Evolutionary conservation across 2,113 vertebrate species (phyloP).

Genomic region (Caracal caracal): DNA sequence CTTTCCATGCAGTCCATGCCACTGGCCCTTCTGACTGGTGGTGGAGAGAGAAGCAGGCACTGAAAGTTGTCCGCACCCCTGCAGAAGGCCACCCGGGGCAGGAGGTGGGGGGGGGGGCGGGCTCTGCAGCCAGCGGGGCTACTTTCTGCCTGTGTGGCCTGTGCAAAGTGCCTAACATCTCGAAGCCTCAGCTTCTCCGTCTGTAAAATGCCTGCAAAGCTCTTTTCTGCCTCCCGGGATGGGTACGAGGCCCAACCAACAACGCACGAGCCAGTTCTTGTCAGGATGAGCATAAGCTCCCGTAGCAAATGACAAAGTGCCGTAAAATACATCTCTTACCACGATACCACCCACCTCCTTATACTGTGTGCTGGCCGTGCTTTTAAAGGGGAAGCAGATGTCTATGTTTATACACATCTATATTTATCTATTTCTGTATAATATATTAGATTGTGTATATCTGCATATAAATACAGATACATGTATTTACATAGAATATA

Average conservation of each 20-base stretch:
- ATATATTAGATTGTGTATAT: background rate
- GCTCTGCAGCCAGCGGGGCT: background rate
- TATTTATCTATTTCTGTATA: background rate
- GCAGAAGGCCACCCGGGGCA: background rate
- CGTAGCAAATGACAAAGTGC: background rate
- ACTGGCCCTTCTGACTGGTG: background rate
- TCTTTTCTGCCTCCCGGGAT: slow-evolving; percentile 11
- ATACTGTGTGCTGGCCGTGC: background rate
- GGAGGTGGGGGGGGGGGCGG: background rate
- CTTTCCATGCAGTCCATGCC: background rate
- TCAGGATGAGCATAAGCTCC: background rate
- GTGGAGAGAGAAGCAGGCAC: background rate
- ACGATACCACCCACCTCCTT: background rate
- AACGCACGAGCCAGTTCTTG: background rate
- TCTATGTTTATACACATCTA: background rate
- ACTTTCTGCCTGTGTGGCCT: background rate
- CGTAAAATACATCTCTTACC: background rate
- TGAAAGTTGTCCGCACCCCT: background rate
- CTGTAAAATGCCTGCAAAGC: background rate
- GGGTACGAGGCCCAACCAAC: background rate
- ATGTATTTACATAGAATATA: background rate
- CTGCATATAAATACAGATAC: background rate
- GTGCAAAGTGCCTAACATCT: background rate
- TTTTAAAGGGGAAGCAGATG: background rate
- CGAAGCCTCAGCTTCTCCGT: background rate